Conservation (phyloP, 1,140 invertebrate species). For the Cyclina sinensis region DNA sequence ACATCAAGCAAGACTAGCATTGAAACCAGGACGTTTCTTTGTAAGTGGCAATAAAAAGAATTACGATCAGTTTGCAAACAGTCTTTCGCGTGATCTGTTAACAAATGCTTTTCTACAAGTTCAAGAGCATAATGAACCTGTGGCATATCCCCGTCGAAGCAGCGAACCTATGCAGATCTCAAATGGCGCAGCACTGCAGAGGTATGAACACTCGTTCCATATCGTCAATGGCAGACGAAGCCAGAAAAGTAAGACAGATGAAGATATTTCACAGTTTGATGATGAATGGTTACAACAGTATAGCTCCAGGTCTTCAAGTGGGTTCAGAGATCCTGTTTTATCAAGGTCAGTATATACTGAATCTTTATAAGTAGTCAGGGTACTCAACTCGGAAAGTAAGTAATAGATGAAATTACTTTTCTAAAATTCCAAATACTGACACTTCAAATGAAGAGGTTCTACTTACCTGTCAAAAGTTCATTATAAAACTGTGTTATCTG, state of each 20-base stretch:
- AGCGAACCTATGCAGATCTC: conserved; percentile 68
- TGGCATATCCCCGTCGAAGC: conserved; percentile 55
- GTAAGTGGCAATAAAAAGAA: conserved; percentile 56
- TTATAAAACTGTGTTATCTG: no score
- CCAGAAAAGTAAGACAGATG: conserved; percentile 61
- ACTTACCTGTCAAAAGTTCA: no score
- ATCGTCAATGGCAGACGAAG: conserved; percentile 3
- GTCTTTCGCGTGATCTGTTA: conserved; percentile 60
- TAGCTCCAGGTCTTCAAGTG: conserved; percentile 19
- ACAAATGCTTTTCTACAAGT: conserved; percentile 67
- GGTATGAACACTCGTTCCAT: conserved; percentile 53
- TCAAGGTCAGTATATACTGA: conserved; percentile 57
- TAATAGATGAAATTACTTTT: no score
- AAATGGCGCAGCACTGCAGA: conserved; percentile 57
- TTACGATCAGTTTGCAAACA: conserved; percentile 65
- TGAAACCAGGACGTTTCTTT: conserved; percentile 20
- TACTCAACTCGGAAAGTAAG: no score
- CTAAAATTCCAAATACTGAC: no score
- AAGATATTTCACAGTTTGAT: conserved; percentile 52
- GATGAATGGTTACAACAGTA: conserved; percentile 34
- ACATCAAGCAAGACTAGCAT: background rate
- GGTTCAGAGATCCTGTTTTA: conserved; percentile 59
- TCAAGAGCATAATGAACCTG: conserved; percentile 53
- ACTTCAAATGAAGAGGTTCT: no score
- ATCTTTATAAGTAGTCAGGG: no score